Conservation (phyloP, 2,888 invertebrate species). For the Nomada ferruginata region DNA sequence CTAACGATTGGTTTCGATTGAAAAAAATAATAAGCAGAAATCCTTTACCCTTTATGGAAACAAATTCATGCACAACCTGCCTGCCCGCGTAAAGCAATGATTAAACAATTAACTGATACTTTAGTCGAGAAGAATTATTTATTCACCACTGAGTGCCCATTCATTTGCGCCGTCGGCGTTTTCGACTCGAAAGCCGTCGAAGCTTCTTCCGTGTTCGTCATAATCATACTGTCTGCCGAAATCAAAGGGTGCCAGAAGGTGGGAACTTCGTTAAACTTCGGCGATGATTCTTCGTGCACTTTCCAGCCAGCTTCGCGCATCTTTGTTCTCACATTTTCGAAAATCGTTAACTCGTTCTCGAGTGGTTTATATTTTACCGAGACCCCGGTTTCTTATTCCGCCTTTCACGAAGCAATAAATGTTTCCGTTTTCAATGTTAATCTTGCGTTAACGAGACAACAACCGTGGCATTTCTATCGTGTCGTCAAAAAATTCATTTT, state of each 20-base stretch:
- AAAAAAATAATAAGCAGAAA: neutral
- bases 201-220: conserved; percentile 66
- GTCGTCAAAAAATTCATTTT: conserved; percentile 5
- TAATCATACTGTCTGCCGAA: conserved; percentile 46
- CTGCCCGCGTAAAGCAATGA: too few relatives aligned
- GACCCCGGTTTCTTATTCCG: too few relatives aligned
- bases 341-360: neutral
- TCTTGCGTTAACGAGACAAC: too few relatives aligned
- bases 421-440: too few relatives aligned
- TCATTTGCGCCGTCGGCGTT: conserved; percentile 64
- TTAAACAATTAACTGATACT: neutral
- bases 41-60: too few relatives aligned
- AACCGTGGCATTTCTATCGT: neutral
- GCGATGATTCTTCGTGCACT: conserved; percentile 13
- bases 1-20: neutral
- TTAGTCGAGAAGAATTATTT: conserved; percentile 12
- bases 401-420: neutral
- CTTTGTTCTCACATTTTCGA: conserved; percentile 46
- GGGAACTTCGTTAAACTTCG: conserved; percentile 8
- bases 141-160: conserved; percentile 70
- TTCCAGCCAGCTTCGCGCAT: conserved; percentile 26
- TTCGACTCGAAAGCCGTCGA: conserved; percentile 64
- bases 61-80: too few relatives aligned
- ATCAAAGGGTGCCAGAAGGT: conserved; percentile 7
- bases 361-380: neutral